These are phyloP conservation scores for Oxyura jamaicensis DNA, from an alignment of 2,113 vertebrate species.

Conservation along the genomic window DNA sequence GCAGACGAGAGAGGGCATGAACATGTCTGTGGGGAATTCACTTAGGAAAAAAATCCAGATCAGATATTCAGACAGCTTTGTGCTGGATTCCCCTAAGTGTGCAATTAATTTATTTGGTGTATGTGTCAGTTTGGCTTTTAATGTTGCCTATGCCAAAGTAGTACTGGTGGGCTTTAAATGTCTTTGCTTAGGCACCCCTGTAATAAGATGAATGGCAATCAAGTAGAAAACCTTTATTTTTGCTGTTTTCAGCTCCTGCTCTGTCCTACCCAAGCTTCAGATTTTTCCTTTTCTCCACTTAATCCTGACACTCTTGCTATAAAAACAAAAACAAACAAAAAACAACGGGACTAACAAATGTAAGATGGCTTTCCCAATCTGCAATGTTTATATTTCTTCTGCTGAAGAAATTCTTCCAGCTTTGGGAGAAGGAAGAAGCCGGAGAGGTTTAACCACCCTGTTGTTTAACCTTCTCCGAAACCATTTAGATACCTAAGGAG, in stretches of 20 bases:
- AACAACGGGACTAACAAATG: neutral
- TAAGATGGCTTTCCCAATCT: fast-evolving
- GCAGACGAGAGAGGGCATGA: neutral
- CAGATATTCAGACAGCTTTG: neutral
- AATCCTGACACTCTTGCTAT: neutral
- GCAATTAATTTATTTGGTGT: neutral
- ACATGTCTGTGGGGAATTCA: neutral
- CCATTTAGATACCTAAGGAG: fast-evolving
- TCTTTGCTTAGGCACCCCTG: neutral
- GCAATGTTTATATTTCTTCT: neutral
- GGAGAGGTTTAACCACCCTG: neutral
- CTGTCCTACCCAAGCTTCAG: neutral
- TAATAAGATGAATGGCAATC: fast-evolving
- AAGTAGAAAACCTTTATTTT: neutral
- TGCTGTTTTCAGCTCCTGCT: neutral
- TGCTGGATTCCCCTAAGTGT: neutral
- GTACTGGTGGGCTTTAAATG: neutral
- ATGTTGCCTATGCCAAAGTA: neutral
- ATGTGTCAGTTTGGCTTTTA: neutral
- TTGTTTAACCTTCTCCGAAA: neutral
- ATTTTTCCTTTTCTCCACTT: neutral
- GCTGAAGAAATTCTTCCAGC: neutral
- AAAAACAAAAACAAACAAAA: neutral
- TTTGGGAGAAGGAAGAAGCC: neutral
- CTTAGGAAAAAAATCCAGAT: neutral